Conservation (phyloP, 2,113 vertebrate genomes). For the Corynorhinus townsendii region DNA sequence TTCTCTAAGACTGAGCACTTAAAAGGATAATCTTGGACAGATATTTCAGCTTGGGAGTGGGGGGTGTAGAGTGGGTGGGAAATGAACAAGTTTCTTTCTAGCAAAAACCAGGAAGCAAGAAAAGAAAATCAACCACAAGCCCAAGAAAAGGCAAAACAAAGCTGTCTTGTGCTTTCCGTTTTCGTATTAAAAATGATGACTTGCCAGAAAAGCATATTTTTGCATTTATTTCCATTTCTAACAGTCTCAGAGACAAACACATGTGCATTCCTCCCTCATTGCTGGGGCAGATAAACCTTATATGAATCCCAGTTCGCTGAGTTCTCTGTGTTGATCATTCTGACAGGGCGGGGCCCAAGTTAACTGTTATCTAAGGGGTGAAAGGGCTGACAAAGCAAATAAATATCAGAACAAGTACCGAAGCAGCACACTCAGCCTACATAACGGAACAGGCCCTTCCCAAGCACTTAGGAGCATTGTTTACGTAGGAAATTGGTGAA, state of each 20-base stretch:
- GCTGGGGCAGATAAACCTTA: conserved; percentile 34
- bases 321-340: neutral
- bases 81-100: conserved; percentile 64
- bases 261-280: conserved; percentile 54
- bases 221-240: conserved; percentile 69
- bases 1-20: conserved; percentile 65
- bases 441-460: neutral
- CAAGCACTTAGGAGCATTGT: neutral
- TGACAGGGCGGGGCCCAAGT: neutral
- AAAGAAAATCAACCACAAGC: conserved; percentile 52
- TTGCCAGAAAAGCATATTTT: conserved; percentile 67
- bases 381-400: neutral
- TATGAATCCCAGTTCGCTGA: neutral
- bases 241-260: conserved; percentile 66
- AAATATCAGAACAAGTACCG: neutral
- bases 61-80: conserved; percentile 56
- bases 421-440: neutral
- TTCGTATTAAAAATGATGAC: conserved; percentile 62
- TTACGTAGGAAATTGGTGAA: neutral
- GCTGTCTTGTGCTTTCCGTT: conserved; percentile 55
- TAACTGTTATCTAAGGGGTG: neutral
- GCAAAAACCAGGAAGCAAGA: conserved; percentile 62
- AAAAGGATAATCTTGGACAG: conserved; percentile 50
- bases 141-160: conserved; percentile 58
- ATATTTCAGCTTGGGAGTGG: conserved; percentile 56